Evolutionary conservation across 2,888 invertebrate genomes (phyloP).

Genomic region (Apodemia mormo): DNA sequence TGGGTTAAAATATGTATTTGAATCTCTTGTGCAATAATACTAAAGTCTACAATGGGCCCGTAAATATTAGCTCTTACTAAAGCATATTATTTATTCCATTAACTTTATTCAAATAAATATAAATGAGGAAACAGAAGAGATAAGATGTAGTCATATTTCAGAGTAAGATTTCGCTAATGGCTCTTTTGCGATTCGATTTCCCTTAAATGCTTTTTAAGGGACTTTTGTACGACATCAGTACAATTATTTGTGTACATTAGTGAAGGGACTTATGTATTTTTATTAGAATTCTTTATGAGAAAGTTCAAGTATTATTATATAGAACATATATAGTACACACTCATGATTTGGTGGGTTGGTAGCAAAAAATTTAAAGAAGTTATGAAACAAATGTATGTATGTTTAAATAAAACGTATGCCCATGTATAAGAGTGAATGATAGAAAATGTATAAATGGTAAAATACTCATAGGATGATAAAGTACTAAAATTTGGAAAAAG

Average conservation of each 20-base stretch:
- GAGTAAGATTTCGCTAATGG: slow-evolving; percentile 8
- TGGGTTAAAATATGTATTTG: no score
- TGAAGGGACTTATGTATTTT: not conserved
- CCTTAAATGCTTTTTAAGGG: slow-evolving; percentile 17
- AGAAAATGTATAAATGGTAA: no score
- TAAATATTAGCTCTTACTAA: not conserved
- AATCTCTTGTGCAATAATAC: not conserved
- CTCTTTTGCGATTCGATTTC: slow-evolving; percentile 16
- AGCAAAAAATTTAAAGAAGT: no score
- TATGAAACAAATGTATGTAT: no score
- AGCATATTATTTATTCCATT: slow-evolving; percentile 3
- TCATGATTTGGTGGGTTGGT: no score
- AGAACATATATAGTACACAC: no score
- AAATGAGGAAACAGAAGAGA: slow-evolving; percentile 9
- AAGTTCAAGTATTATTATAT: not conserved
- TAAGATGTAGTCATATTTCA: slow-evolving; percentile 16
- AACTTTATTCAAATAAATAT: slow-evolving; percentile 16
- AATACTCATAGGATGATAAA: no score
- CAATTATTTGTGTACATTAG: slow-evolving; percentile 14
- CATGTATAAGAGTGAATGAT: no score
- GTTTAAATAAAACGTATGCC: no score
- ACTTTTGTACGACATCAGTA: not conserved
- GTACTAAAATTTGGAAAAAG: no score
- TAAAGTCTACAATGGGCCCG: not conserved
- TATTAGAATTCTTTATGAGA: not conserved